Evolutionary conservation across 2,113 vertebrate genomes (phyloP).

Genomic region (Eolophus roseicapilla): DNA sequence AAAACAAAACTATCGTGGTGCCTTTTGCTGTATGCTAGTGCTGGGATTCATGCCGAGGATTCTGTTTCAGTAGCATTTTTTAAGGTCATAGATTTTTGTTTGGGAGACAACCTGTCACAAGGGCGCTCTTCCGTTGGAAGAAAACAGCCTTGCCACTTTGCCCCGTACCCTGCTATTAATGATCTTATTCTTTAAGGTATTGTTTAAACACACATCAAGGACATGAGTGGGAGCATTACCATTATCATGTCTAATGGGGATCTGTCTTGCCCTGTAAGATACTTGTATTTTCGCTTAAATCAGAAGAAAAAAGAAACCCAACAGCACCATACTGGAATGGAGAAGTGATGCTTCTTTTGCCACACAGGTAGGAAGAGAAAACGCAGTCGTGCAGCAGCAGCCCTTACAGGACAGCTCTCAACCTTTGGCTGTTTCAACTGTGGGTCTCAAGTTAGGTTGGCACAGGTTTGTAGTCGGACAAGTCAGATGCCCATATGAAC

Average conservation of each 20-base stretch:
- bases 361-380: slow-evolving; percentile 21
- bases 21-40: slow-evolving; percentile 98
- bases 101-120: slow-evolving; percentile 38
- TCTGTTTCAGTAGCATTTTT: slow-evolving; percentile 91
- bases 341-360: slow-evolving; percentile 9
- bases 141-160: slow-evolving; percentile 72
- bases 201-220: slow-evolving; percentile 21
- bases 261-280: slow-evolving; percentile 41
- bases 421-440: neutral
- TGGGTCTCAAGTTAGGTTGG: neutral
- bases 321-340: neutral
- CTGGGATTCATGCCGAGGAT: slow-evolving; percentile 84
- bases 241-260: neutral
- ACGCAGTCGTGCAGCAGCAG: neutral
- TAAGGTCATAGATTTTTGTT: slow-evolving; percentile 74
- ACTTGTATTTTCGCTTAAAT: neutral
- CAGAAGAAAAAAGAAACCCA: slow-evolving; percentile 1
- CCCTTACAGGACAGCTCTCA: neutral
- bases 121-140: slow-evolving; percentile 21
- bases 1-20: slow-evolving; percentile 99
- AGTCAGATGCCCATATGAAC: neutral
- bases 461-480: neutral
- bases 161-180: slow-evolving; percentile 82
- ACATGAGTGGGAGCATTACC: slow-evolving; percentile 39
- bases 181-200: slow-evolving; percentile 79